Evolutionary conservation across 2,888 invertebrate genomes (phyloP), one percentile per base, ranked within the genome.

Genomic region (Callinectes sapidus): DNA sequence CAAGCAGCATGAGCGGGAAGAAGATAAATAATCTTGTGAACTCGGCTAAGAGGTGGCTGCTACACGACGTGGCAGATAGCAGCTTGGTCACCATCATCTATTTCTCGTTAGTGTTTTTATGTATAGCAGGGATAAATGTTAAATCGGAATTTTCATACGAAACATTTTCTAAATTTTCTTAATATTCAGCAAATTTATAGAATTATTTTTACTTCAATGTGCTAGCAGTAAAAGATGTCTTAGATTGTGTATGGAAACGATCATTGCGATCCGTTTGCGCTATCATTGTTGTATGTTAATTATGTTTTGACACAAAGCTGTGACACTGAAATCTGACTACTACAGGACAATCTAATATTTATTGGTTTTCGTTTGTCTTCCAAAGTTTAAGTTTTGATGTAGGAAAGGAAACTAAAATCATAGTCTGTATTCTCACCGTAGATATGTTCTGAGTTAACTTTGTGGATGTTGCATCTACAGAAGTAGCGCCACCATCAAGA

Each of bases 61-160:
- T 90, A 35, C 85, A 90, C 55, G 90, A 90, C 32, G 81, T 90
- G 86, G 81, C 90, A 8, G 85, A 81, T 8, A 55, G 86, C 42
- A 77, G 77, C 86, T 90, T 32, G 5, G 90, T 90, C n/a, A 48
- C 85, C 54, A 85, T 90, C 42, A 55, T 90, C 39, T 32, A 81
- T 5, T 90, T 90, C 39, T 81, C 54, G 90, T 90, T 13, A 90
- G 90, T 85, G 32, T 55, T 55, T 55, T 13, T 14, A 16, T 55
- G 16, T 14, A 55, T 55, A 16, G 18, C 18, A 18, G 55, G 14
- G 16, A 55, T 55, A 3, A 55, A 55, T 55, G 55, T 18, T 18
- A 14, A 23, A 2, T 23, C 18, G 23, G 55, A 3, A 55, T 14
- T 61, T 5, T 48, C 8, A 48, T 48, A 39, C 39, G 39, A 2